Conservation (phyloP, 2,797 vertebrate genomes). For the Hoplostethus atlanticus region DNA sequence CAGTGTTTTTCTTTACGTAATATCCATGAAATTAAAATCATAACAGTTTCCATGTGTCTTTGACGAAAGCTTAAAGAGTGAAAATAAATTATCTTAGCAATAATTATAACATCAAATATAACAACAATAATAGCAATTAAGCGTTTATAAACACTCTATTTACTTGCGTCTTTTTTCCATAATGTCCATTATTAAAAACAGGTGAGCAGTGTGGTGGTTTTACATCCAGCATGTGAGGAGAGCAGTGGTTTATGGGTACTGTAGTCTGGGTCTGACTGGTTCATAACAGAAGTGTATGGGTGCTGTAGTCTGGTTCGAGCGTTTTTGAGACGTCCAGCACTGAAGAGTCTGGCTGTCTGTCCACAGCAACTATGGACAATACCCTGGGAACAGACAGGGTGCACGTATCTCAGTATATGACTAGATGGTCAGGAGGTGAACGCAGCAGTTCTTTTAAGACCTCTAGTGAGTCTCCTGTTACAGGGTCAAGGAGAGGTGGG, state of each 20-base stretch:
- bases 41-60: constrained; percentile 84
- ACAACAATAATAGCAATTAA: constrained; percentile 89
- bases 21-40: constrained; percentile 86
- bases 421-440: constrained; percentile 64
- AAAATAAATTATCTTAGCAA: constrained; percentile 91
- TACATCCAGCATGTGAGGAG: constrained; percentile 85
- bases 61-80: constrained; percentile 86
- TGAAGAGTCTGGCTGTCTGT: constrained; percentile 38
- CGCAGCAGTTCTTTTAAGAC: constrained; percentile 72
- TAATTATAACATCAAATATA: constrained; percentile 89
- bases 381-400: constrained; percentile 43
- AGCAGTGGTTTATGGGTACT: constrained; percentile 66
- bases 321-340: constrained; percentile 50
- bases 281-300: constrained; percentile 19
- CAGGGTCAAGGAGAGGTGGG: constrained; percentile 79
- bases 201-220: constrained; percentile 75
- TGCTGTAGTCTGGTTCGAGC: constrained; percentile 27
- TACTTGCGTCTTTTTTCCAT: constrained; percentile 80
- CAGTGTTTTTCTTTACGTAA: constrained; percentile 85
- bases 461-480: constrained; percentile 76
- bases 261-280: constrained; percentile 47
- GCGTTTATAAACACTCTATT: constrained; percentile 89
- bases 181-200: constrained; percentile 85
- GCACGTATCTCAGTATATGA: constrained; percentile 60
- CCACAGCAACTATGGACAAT: constrained; percentile 30